Evolutionary conservation across 2,113 vertebrate genomes (phyloP), one percentile per base, ranked within the genome.

Genomic region (Tor tambroides): DNA sequence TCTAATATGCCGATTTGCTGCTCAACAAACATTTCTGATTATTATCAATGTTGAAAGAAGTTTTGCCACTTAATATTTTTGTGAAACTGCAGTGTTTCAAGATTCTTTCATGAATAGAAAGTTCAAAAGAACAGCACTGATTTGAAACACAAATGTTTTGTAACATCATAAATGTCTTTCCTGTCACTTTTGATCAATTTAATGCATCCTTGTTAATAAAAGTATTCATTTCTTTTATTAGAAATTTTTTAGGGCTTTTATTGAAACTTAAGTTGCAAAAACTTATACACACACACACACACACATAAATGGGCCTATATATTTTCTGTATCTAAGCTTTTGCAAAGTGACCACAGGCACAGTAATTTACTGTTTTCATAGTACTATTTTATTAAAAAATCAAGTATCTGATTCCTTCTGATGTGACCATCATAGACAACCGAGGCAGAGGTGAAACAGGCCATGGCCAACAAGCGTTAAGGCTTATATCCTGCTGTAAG

Each of bases 401-500:
- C 12, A 46, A 76, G 41, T 4, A 61, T 76, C 12, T 28, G 6
- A 67, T 30, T 67, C 63, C 28, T 15, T 28, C 1, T 2, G 26
- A 67, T 67, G 63, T 67, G 63, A 30, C 63, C 5, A 2, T 3
- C 5, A 6, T 30, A 28, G 56, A n/a, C 19, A 38, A 23, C 51
- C 6, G 26, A 78, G 30, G 30, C 77, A 56, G 51, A 38, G 54
- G 30, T 59, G 56, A 26, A 43, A 54, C 35, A 92, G 93, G 91
- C 93, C 94, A 28, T 90, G 91, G 91, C 92, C 89, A 91, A 91
- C 91, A 89, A 93, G 93, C 91, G 92, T 95, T 95, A 94, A 93
- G 91, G 91, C 91, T 87, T 91, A 92, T 94, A 94, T 95, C 94
- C 93, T 92, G 91, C 92, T 92, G 94, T 95, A 94, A 95, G 94